phyloP scores from a whole-genome alignment of 2,888 invertebrate genomes.

The Dusona sp. region DNA sequence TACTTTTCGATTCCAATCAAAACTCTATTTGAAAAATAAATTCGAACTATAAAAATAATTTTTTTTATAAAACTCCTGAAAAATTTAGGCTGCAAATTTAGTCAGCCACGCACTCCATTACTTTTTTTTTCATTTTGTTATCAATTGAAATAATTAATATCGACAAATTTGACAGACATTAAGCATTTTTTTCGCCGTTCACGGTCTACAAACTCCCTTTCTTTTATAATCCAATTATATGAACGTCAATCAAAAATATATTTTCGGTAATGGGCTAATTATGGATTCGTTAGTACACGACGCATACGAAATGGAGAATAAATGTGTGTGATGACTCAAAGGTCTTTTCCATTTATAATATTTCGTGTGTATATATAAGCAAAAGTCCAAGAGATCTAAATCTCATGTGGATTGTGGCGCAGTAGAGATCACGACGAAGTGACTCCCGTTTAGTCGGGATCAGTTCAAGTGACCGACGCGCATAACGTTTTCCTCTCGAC shows the following conservation, averaged over 20 bases:
- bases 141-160: not conserved
- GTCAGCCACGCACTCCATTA: not conserved
- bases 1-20: too few relatives aligned
- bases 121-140: not conserved
- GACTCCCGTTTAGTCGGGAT: conserved; percentile 56
- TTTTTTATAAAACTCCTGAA: not conserved
- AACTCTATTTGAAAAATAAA: too few relatives aligned
- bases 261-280: conserved; percentile 3
- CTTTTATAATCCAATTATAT: not conserved
- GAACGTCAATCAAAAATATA: not conserved
- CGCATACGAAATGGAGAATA: conserved; percentile 32
- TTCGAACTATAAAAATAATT: not conserved
- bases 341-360: conserved; percentile 47
- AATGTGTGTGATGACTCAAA: conserved; percentile 34
- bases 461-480: conserved; percentile 59
- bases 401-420: conserved; percentile 44
- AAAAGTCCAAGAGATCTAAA: conserved; percentile 10
- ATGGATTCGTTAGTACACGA: conserved; percentile 2
- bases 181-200: not conserved
- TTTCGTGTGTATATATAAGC: conserved; percentile 24
- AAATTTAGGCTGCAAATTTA: not conserved
- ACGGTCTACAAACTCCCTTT: not conserved
- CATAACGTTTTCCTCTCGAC: conserved; percentile 57
- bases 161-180: not conserved
- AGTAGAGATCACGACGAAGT: conserved; percentile 35